Evolutionary conservation across 2,797 vertebrate species (phyloP).

Genomic region (Scomberomorus guttatus): DNA sequence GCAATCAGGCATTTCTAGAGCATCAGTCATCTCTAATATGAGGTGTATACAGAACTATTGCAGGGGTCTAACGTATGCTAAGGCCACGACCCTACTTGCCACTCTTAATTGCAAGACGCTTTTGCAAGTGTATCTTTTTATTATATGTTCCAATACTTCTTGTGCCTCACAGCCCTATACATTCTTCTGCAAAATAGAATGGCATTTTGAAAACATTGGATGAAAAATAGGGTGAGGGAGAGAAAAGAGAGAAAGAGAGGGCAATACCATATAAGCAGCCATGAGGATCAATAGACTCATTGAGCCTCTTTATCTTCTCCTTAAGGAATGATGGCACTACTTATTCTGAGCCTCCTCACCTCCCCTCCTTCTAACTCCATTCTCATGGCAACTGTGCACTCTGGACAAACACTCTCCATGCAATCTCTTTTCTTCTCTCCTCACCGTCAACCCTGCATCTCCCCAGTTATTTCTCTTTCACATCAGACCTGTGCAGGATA

Average conservation of each 20-base stretch:
- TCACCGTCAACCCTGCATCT: constrained; percentile 31
- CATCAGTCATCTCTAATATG: constrained; percentile 51
- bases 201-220: constrained; percentile 28
- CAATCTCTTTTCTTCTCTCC: constrained; percentile 62
- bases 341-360: constrained; percentile 57
- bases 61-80: constrained; percentile 32
- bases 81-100: constrained; percentile 17
- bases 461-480: constrained; percentile 51
- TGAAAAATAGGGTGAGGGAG: constrained; percentile 8
- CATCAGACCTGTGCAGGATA: constrained; percentile 41
- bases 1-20: constrained; percentile 67
- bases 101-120: neutral
- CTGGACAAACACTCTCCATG: constrained; percentile 68
- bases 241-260: constrained; percentile 1
- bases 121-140: constrained; percentile 14
- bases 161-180: neutral
- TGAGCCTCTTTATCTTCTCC: constrained; percentile 77
- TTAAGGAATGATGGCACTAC: constrained; percentile 77
- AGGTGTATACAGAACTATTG: constrained; percentile 19
- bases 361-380: constrained; percentile 67
- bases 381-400: constrained; percentile 80
- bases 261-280: constrained; percentile 62
- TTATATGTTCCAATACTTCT: constrained; percentile 11
- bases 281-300: constrained; percentile 81
- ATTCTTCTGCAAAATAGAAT: constrained; percentile 26